Conservation (phyloP, 2,888 invertebrate species). For the Lypha dubia region DNA sequence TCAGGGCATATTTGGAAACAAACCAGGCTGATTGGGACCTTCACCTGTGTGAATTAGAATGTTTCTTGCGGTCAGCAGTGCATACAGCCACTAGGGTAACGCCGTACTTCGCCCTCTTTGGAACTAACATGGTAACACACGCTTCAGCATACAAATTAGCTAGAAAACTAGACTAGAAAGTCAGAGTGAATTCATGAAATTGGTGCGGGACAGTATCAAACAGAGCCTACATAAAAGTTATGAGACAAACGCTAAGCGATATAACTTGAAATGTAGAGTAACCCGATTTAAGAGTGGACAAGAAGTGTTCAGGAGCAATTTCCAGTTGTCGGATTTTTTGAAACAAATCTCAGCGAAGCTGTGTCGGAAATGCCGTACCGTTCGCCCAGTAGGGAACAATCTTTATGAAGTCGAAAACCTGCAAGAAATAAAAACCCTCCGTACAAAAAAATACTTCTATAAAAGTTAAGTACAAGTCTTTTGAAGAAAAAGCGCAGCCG, state of each 20-base stretch:
- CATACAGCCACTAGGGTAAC: neutral
- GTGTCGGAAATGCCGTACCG: neutral
- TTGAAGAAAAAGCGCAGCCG: too few relatives aligned
- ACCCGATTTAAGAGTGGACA: conserved; percentile 1
- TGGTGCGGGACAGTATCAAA: neutral
- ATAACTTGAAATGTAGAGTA: neutral
- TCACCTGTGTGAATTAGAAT: neutral
- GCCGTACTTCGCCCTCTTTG: neutral
- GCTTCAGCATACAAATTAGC: neutral
- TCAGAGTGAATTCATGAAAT: neutral
- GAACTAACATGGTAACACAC: neutral
- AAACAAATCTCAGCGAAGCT: conserved; percentile 1
- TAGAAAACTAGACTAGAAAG: conserved; percentile 1
- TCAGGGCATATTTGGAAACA: neutral
- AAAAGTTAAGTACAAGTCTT: too few relatives aligned
- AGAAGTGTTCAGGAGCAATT: neutral
- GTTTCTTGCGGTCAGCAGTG: neutral
- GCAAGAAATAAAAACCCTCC: too few relatives aligned
- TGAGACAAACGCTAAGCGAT: neutral
- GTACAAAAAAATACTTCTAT: too few relatives aligned
- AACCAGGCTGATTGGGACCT: neutral
- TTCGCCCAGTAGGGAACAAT: neutral
- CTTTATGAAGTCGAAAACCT: neutral
- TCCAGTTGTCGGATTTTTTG: neutral
- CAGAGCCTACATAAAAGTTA: neutral